These are phyloP conservation scores for Tribolium madens DNA, from an alignment of 1,140 invertebrate species.

Conservation along the genomic window DNA sequence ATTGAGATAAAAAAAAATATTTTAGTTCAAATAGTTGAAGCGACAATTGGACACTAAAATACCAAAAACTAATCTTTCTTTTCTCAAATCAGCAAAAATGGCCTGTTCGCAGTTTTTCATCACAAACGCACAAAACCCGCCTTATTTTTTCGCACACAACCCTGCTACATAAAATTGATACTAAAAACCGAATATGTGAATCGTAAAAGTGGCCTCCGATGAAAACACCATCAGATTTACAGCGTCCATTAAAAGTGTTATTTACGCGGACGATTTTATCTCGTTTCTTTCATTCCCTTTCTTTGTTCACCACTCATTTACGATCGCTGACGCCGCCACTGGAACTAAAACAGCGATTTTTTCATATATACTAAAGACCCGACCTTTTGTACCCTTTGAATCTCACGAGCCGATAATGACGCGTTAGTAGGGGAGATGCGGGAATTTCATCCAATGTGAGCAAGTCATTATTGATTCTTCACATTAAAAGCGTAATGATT, in stretches of 20 bases:
- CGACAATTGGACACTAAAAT: too few species aligned
- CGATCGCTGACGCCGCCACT: constrained; percentile 2
- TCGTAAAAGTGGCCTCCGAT: constrained; percentile 29
- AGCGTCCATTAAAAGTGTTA: constrained; percentile 26
- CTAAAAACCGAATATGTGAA: constrained; percentile 20
- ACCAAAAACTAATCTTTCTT: too few species aligned
- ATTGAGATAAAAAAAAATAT: too few species aligned
- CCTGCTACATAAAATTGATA: constrained; percentile 29
- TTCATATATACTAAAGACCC: constrained; percentile 1
- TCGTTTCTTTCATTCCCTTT: background rate
- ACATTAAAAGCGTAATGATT: background rate
- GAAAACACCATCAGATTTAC: constrained; percentile 22
- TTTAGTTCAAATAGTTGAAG: too few species aligned
- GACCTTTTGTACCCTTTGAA: background rate
- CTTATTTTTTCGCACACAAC: too few species aligned
- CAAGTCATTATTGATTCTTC: background rate
- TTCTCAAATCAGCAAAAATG: too few species aligned
- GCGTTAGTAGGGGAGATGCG: background rate
- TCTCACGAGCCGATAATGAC: background rate
- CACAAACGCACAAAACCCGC: too few species aligned
- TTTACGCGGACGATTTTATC: constrained; percentile 1
- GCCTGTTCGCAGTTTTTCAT: too few species aligned
- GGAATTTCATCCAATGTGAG: background rate
- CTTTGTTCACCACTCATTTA: background rate
- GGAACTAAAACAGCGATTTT: background rate